Percentiles rank a stretch among this genome's conserved stretches.
phyloP scores from a whole-genome alignment of 2,888 invertebrate genomes.

The Prosopocoilus inquinatus region DNA sequence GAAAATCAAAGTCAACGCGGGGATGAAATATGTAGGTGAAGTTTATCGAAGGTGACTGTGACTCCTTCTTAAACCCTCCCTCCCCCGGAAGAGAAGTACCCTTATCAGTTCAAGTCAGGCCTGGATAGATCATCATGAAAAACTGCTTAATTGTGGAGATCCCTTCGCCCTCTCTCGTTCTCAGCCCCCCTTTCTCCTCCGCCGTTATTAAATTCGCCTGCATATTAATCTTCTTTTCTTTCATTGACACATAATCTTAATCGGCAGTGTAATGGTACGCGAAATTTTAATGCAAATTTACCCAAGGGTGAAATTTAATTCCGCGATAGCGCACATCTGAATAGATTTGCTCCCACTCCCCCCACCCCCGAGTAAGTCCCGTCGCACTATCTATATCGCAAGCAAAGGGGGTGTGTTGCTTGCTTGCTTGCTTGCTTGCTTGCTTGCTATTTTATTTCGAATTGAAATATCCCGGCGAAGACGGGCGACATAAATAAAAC shows the following conservation, averaged over 20 bases:
- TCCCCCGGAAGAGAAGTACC: neutral
- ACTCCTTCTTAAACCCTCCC: too few relatives aligned
- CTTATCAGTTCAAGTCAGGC: constrained; percentile 22
- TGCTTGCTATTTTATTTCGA: too few relatives aligned
- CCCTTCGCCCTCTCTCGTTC: constrained; percentile 3
- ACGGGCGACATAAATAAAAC: constrained; percentile 9
- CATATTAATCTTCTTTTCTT: constrained; percentile 38
- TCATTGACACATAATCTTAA: constrained; percentile 38
- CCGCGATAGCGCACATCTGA: constrained; percentile 26
- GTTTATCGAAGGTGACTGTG: too few relatives aligned
- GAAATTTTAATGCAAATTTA: constrained; percentile 37
- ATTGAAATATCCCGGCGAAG: too few relatives aligned
- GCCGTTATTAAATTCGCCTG: constrained; percentile 17
- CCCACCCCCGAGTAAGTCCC: too few relatives aligned
- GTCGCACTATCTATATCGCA: too few relatives aligned
- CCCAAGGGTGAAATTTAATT: constrained; percentile 36
- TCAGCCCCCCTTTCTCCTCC: constrained; percentile 5
- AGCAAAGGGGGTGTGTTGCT: too few relatives aligned
- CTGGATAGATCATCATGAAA: constrained; percentile 7
- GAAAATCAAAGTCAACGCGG: too few relatives aligned
- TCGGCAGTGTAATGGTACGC: constrained; percentile 34
- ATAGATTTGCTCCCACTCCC: neutral
- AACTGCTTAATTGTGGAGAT: constrained; percentile 24
- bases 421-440: too few relatives aligned
- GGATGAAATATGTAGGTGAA: too few relatives aligned